Base-by-base conservation (phyloP, 2,888 invertebrate genomes). In the Icerya purchasi region DNA sequence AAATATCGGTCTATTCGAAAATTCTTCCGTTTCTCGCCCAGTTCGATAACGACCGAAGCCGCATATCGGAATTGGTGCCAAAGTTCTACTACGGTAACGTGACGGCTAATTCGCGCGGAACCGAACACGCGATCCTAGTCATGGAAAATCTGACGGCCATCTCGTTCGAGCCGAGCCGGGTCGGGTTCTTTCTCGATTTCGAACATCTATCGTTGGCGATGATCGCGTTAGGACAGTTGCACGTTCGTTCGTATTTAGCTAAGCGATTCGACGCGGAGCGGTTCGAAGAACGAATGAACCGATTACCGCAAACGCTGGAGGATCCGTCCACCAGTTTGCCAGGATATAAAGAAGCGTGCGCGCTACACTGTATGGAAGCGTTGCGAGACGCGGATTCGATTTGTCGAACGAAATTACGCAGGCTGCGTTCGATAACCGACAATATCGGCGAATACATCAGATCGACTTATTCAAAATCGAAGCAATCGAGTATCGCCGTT, bases 161-260 rank as follows among this genome's bases (percentile, higher is more conserved):
- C 21, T 49, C 54, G 5, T 58, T 22, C 36, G 19, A 22, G n/a
- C 19, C 36, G 50, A n/a, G 36, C 10, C 14, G 19, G 20, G 22
- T 49, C 5, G 23, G 54, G 5, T 58, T 54, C 5, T 58, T 58
- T 23, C 54, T 58, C n/a, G 58, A 58, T 22, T 5, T 50, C n/a
- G 50, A 58, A 8, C 58, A 58, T 50, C 24, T 58, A 22, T n/a
- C 2, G 19, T 22, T 58, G 22, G 54, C 54, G 58, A 49, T 54
- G 53, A 36, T 49, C 18, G 36, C 36, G 50, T 50, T 58, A 1
- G 58, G 58, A 19, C 49, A 54, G 14, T 58, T 58, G 21, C 58
- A 58, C 20, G 53, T 54, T 1, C 54, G n/a, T 20, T 58, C 58
- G n/a, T 58, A 58, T 18, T 36, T 23, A 36, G 58, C 54, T 22